These are phyloP conservation scores for Numenius arquata DNA, from an alignment of 2,113 vertebrate genomes.

Conservation along the genomic window DNA sequence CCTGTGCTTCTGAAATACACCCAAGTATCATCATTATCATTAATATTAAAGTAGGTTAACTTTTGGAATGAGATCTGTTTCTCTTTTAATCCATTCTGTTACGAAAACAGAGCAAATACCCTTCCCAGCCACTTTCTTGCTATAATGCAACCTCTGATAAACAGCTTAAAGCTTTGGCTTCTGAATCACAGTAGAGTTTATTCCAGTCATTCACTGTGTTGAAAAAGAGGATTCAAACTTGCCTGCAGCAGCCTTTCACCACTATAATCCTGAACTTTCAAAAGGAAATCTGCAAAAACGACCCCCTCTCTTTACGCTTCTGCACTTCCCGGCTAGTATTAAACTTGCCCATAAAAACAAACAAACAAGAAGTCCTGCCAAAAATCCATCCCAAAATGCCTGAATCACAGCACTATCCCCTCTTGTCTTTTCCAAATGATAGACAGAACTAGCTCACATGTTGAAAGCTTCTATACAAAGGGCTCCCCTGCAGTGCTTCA, in stretches of 20 bases:
- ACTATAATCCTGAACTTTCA: conserved; percentile 36
- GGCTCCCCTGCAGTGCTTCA: background rate
- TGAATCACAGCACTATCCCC: background rate
- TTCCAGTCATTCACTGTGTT: background rate
- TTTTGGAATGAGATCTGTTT: background rate
- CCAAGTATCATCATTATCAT: background rate
- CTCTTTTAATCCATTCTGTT: conserved; percentile 27
- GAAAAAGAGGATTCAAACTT: conserved; percentile 51
- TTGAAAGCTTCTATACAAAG: conserved; percentile 30
- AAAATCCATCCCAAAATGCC: background rate
- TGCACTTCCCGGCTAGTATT: background rate
- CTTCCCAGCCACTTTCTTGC: conserved; percentile 14
- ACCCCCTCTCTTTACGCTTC: background rate
- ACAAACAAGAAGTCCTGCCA: conserved; percentile 26
- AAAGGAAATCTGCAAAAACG: conserved; percentile 14
- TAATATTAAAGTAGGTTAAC: background rate
- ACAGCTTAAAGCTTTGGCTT: conserved; percentile 47
- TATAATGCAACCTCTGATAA: conserved; percentile 52
- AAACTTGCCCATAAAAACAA: conserved; percentile 10
- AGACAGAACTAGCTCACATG: conserved; percentile 23
- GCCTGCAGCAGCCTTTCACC: conserved; percentile 38
- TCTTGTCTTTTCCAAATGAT: conserved; percentile 28
- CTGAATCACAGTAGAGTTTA: conserved; percentile 31
- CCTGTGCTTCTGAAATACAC: background rate
- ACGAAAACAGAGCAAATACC: conserved; percentile 27